These are phyloP conservation scores for Drosophila albomicans DNA, from an alignment of 1,140 invertebrate genomes.

Conservation along the genomic window DNA sequence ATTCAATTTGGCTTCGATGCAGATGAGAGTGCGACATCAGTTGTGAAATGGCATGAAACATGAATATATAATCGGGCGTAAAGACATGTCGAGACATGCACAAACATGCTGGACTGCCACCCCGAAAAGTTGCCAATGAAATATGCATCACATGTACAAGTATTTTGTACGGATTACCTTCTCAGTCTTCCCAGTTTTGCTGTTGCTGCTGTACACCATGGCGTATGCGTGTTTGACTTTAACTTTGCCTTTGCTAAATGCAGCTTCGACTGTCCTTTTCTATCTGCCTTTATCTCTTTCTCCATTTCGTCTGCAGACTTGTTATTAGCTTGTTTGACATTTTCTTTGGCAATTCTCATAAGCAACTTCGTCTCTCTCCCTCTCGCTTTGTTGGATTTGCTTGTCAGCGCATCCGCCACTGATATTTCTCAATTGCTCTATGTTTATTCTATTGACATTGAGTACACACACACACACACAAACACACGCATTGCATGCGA, in stretches of 20 bases:
- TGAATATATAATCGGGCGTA: conserved; percentile 37
- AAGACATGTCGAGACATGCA: conserved; percentile 6
- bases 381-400: not conserved
- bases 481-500: not conserved
- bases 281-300: not conserved
- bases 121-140: conserved; percentile 27
- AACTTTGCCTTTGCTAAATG: conserved; percentile 31
- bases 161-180: conserved; percentile 49
- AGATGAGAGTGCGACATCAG: conserved; percentile 28
- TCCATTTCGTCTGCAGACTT: conserved; percentile 1
- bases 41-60: conserved; percentile 21
- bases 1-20: conserved; percentile 47
- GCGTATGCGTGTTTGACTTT: conserved; percentile 43
- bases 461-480: not conserved
- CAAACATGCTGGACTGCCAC: conserved; percentile 1
- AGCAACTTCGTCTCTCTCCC: conserved; percentile 4
- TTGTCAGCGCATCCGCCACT: not conserved
- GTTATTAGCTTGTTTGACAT: conserved; percentile 57
- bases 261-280: not conserved
- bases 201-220: conserved; percentile 14
- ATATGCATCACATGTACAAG: conserved; percentile 52
- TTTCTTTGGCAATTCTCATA: conserved; percentile 36
- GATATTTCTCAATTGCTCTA: not conserved
- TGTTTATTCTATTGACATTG: not conserved
- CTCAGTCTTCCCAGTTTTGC: not conserved